Percentiles rank a stretch among this genome's conserved stretches.
Conservation (phyloP, 2,888 invertebrate genomes). For the Lasioglossum lativentre region DNA sequence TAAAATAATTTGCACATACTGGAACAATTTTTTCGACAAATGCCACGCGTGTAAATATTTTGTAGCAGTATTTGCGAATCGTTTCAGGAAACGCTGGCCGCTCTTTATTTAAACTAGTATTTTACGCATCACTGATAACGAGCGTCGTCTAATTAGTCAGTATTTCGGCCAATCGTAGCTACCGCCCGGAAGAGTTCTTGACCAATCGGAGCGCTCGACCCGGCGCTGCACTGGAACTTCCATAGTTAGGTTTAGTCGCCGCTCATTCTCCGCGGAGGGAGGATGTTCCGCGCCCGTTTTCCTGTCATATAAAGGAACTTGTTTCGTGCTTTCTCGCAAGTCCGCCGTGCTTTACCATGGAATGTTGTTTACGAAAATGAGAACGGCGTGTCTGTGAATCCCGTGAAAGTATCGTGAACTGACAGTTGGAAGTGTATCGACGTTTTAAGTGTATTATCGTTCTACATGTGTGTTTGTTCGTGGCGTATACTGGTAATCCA, state of each 20-base stretch:
- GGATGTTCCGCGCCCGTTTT: slow-evolving; percentile 16
- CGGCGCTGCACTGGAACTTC: slow-evolving; percentile 44
- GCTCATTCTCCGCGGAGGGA: slow-evolving; percentile 55
- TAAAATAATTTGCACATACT: background rate
- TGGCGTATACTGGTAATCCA: background rate
- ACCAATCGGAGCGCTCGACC: slow-evolving; percentile 59
- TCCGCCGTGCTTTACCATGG: background rate
- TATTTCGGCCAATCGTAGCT: slow-evolving; percentile 46
- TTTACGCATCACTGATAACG: slow-evolving; percentile 42
- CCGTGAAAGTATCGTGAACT: background rate
- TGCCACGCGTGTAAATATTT: background rate
- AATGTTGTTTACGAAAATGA: slow-evolving; percentile 3
- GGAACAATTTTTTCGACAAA: background rate
- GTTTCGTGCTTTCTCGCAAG: slow-evolving; percentile 10
- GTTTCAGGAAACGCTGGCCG: background rate
- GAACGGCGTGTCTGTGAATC: background rate
- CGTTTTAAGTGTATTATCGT: background rate
- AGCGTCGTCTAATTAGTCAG: slow-evolving; percentile 33
- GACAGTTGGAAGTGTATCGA: slow-evolving; percentile 21
- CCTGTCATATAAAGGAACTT: background rate
- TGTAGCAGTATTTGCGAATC: slow-evolving; percentile 1
- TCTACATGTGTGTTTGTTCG: background rate
- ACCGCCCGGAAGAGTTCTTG: slow-evolving; percentile 42
- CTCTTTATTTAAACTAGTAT: slow-evolving; percentile 37
- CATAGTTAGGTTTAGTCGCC: slow-evolving; percentile 59